Evolutionary conservation across 2,113 vertebrate genomes (phyloP).

Genomic region (Anguilla japonica): DNA sequence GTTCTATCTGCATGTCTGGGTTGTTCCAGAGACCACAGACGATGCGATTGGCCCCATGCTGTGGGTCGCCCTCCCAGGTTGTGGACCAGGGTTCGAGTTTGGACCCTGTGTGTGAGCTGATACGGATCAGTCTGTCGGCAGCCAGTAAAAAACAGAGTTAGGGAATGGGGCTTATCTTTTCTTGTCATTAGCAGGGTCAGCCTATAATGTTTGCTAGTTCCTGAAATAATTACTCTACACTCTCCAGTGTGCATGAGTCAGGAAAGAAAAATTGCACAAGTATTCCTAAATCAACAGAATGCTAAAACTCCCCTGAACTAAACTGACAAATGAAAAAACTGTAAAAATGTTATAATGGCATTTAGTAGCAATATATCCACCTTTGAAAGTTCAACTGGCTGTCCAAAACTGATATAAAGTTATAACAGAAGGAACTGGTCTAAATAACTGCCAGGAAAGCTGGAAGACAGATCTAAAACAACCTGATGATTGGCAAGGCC

Average conservation of each 20-base stretch:
- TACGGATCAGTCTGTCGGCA: slow-evolving; percentile 43
- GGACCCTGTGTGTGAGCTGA: slow-evolving; percentile 36
- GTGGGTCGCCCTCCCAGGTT: slow-evolving; percentile 20
- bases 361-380: neutral
- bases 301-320: slow-evolving; percentile 22
- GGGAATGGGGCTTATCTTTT: slow-evolving; percentile 41
- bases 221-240: slow-evolving; percentile 34
- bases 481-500: neutral
- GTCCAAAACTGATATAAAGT: neutral
- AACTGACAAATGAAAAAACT: neutral
- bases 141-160: neutral
- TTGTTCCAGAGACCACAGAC: slow-evolving; percentile 54
- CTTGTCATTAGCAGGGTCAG: slow-evolving; percentile 41
- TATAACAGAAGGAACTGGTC: neutral
- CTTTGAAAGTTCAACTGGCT: neutral
- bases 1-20: slow-evolving; percentile 30
- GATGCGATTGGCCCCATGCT: slow-evolving; percentile 37
- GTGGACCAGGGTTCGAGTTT: slow-evolving; percentile 29
- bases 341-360: neutral
- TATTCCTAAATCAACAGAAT: slow-evolving; percentile 22
- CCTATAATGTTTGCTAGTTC: slow-evolving; percentile 32
- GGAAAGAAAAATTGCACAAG: neutral
- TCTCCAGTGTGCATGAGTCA: slow-evolving; percentile 35
- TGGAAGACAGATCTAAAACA: neutral
- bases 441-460: neutral